Percentiles rank a stretch among this genome's conserved stretches.
phyloP scores from a whole-genome alignment of 2,888 invertebrate genomes.

The Sturmia bella region DNA sequence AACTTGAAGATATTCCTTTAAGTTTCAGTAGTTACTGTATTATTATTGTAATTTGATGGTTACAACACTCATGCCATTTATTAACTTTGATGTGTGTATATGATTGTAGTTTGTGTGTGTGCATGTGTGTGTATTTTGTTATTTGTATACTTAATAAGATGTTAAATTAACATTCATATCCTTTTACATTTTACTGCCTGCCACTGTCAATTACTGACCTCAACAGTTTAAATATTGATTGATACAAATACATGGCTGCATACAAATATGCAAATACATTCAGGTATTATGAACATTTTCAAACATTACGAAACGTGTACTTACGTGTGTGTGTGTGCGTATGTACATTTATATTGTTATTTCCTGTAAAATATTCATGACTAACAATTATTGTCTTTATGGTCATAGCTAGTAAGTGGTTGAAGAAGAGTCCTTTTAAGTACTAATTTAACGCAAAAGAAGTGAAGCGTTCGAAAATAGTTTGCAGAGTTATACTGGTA shows the following conservation, averaged over 20 bases:
- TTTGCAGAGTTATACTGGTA: slow-evolving; percentile 1
- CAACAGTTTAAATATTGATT: slow-evolving; percentile 78
- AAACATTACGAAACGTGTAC: slow-evolving; percentile 35
- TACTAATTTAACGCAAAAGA: slow-evolving; percentile 49
- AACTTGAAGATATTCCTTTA: not conserved
- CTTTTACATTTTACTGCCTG: slow-evolving; percentile 64
- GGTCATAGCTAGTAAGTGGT: slow-evolving; percentile 10
- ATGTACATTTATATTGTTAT: slow-evolving; percentile 44
- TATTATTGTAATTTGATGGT: not conserved
- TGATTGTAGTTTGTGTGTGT: not conserved
- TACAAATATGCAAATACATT: slow-evolving; percentile 1
- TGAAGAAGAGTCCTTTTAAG: slow-evolving; percentile 4
- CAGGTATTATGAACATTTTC: slow-evolving; percentile 19
- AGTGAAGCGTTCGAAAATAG: not conserved
- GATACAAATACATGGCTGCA: slow-evolving; percentile 73
- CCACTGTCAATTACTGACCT: slow-evolving; percentile 69
- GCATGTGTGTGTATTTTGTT: not conserved
- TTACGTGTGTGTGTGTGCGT: slow-evolving; percentile 4
- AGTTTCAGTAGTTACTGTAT: slow-evolving; percentile 1
- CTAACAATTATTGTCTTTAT: slow-evolving; percentile 48
- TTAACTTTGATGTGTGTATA: not conserved
- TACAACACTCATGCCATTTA: slow-evolving; percentile 19
- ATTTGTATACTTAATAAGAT: slow-evolving; percentile 62
- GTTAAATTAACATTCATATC: slow-evolving; percentile 66
- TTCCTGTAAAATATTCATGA: slow-evolving; percentile 61